Percentiles rank a stretch among this genome's conserved stretches.
These are phyloP conservation scores for Cyprinus carpio DNA, from an alignment of 2,113 vertebrate species.

Conservation along the genomic window DNA sequence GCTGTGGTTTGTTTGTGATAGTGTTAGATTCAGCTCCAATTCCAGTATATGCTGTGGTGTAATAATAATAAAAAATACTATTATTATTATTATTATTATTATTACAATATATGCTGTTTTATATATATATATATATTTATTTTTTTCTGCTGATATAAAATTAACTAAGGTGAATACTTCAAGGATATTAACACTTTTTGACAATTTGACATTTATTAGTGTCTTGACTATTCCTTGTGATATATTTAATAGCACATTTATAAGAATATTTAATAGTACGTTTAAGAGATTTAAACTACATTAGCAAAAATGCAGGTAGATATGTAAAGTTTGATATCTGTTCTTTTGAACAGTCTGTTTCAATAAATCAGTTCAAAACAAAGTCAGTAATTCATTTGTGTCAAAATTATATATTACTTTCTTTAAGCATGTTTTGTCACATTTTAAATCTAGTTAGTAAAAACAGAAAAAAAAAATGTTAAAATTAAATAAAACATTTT, in stretches of 20 bases:
- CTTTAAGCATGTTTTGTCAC: too few species aligned
- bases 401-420: too few species aligned
- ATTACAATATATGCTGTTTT: too few species aligned
- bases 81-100: too few species aligned
- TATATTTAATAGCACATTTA: not conserved
- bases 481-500: too few species aligned
- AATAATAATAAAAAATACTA: not conserved
- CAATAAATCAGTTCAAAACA: not conserved
- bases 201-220: not conserved
- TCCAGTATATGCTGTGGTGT: not conserved
- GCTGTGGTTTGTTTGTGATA: not conserved
- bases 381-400: too few species aligned
- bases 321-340: not conserved
- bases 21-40: not conserved
- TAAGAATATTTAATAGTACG: not conserved
- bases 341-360: too few species aligned
- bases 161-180: not conserved
- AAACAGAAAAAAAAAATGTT: too few species aligned
- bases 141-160: too few species aligned
- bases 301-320: not conserved
- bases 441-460: too few species aligned
- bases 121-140: too few species aligned
- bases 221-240: not conserved
- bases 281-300: not conserved
- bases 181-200: not conserved